Evolutionary conservation across 92 coral and sea anemone species (phyloP), one percentile per base, ranked within the genome.

Genomic region (Parazoanthus atlanticus): DNA sequence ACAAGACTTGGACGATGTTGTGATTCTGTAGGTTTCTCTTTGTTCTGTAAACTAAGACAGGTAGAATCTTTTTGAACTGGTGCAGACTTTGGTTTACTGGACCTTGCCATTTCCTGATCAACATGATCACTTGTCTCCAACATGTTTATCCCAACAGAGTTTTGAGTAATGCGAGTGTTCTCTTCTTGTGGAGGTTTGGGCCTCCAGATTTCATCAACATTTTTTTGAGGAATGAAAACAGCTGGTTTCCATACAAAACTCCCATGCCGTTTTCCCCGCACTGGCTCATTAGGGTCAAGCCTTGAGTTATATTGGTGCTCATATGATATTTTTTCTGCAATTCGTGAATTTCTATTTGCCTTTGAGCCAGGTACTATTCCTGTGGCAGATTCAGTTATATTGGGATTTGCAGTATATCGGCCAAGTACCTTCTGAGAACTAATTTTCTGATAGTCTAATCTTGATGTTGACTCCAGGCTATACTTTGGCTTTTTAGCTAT

Each of bases 261-360:
- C 0, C 99, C 99, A 91, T 95, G 99, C 26, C 98, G 84, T 78
- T 93, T 93, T 32, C 99, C 98, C 64, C 97, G 90, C 29, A 95
- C 88, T 23, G 99, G 98, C 32, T 95, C 96, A 78, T 95, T 97
- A 30, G 95, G 96, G 74, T 96, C 95, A 34, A 95, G 86, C 78
- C 99, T 93, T 16, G 97, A 95, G 79, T 97, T 97, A 86, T 94
- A 97, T 91, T 95, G 96, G 82, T 97, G 99, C 90, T 95, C 95
- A 75, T 94, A 97, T 38, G 99, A 97, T 76, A 97, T 95, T 86
- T 92, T 95, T 86, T 97, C 99, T 28, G 80, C 34, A 32, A 91
- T 72, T 83, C 73, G 76, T 3, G 92, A 83, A 3, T 65, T 36
- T 65, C 47, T 46, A 23, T 19, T 52, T 31, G 65, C 73, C 58